Base-by-base conservation (phyloP, 2,888 invertebrate species). In the Nysson spinosus region DNA sequence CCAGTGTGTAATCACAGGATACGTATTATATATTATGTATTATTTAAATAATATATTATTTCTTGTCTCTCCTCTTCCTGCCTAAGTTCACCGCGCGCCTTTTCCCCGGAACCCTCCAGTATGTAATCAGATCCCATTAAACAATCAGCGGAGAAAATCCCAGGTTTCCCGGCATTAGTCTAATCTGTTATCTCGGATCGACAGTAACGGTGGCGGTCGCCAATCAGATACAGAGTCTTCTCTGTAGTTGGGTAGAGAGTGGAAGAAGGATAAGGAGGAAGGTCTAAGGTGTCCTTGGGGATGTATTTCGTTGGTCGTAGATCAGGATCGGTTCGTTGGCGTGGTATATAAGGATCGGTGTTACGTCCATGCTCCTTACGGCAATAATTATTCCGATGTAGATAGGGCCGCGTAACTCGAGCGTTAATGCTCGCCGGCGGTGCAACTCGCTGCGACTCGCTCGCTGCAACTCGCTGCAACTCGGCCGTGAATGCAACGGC, bases 381-480 rank as follows among this genome's bases (percentile, higher is more conserved):
- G 82, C 78, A 82, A 83, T 83, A 83, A 83, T 83, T 83, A 83
- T 83, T 80, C 81, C 78, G 83, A 83, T 83, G 83, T 82, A 83
- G 83, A 83, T 83, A 82, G 80, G 77, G 69, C 68, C 77, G 76
- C 76, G 79, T 83, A 83, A 83, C 81, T 83, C 81, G 82, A 83
- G 83, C 80, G 82, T 81, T 82, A 83, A 83, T 82, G 82, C 72
- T 76, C 77, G 69, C 56, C 66, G 60, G 47, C 55, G 56, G 63
- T 57, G 69, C 63, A 32, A 52, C 37, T 65, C 46, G 35, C 34
- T 54, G 47, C 39, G 30, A n/a, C n/a, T n/a, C n/a, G n/a, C n/a
- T n/a, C n/a, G n/a, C n/a, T n/a, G n/a, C n/a, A n/a, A n/a, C n/a
- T n/a, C n/a, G n/a, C n/a, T n/a, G n/a, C n/a, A n/a, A n/a, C n/a